phyloP scores from a whole-genome alignment of 2,888 invertebrate species.

The Baronia brevicornis region DNA sequence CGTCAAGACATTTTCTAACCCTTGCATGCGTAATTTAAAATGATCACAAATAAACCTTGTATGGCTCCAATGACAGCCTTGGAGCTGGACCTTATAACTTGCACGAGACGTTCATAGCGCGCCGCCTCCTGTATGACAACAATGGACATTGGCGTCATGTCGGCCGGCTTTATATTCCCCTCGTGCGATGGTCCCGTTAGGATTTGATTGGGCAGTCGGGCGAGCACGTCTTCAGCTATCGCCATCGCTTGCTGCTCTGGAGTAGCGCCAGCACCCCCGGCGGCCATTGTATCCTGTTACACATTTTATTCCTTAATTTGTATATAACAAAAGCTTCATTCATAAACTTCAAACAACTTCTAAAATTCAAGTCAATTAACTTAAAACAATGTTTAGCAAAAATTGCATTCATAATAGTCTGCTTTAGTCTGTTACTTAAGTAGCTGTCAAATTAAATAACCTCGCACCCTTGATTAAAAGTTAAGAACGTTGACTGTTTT shows the following conservation, averaged over 20 bases:
- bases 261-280: slow-evolving; percentile 78
- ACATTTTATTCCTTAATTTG: too few species aligned
- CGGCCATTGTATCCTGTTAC: slow-evolving; percentile 79
- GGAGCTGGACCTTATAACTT: slow-evolving; percentile 83
- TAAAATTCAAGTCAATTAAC: too few species aligned
- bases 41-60: slow-evolving; percentile 77
- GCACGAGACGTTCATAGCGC: slow-evolving; percentile 84
- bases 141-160: slow-evolving; percentile 93
- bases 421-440: too few species aligned
- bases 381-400: too few species aligned
- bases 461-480: too few species aligned
- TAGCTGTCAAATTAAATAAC: too few species aligned
- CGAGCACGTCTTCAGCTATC: slow-evolving; percentile 86
- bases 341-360: too few species aligned
- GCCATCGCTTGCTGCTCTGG: slow-evolving; percentile 87
- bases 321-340: too few species aligned
- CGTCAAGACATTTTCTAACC: too few species aligned
- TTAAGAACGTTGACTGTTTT: too few species aligned
- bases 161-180: slow-evolving; percentile 84
- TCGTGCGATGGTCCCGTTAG: slow-evolving; percentile 79
- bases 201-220: slow-evolving; percentile 82
- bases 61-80: slow-evolving; percentile 89
- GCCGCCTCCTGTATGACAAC: slow-evolving; percentile 92
- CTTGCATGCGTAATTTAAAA: too few species aligned
- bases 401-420: too few species aligned